A percentile compares a stretch with the other conserved stretches of the same genome.
Evolutionary conservation across 1,140 invertebrate genomes (phyloP).

Genomic region (Drosophila triauraria): DNA sequence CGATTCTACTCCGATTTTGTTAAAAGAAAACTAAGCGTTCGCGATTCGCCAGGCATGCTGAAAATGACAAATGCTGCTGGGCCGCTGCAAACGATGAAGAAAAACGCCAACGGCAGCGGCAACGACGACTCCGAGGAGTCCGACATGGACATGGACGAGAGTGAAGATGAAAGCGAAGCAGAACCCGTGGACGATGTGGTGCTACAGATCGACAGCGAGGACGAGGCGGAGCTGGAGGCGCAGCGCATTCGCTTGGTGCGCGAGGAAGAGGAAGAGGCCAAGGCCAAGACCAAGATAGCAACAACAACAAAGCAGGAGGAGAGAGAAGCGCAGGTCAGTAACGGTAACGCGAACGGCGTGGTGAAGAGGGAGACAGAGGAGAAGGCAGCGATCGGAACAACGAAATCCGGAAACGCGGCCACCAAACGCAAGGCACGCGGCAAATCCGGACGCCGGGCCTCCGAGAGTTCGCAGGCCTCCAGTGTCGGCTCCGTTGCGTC

Average conservation of each 20-base stretch:
- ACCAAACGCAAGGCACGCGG: slow-evolving; percentile 26
- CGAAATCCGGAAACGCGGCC: background rate
- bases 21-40: slow-evolving; percentile 44
- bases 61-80: slow-evolving; percentile 72
- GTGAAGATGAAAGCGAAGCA: slow-evolving; percentile 65
- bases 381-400: slow-evolving; percentile 13
- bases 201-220: slow-evolving; percentile 79
- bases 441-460: slow-evolving; percentile 49
- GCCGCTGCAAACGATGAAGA: slow-evolving; percentile 60
- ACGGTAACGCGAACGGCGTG: slow-evolving; percentile 53
- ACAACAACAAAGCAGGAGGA: slow-evolving; percentile 18
- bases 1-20: slow-evolving; percentile 28
- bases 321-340: slow-evolving; percentile 71
- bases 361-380: slow-evolving; percentile 17
- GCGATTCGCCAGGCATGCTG: slow-evolving; percentile 33
- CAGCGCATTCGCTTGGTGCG: slow-evolving; percentile 74
- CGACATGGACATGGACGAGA: slow-evolving; percentile 63
- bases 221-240: slow-evolving; percentile 79
- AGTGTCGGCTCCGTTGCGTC: slow-evolving; percentile 45
- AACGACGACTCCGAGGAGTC: slow-evolving; percentile 74
- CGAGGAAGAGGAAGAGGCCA: slow-evolving; percentile 56
- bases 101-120: slow-evolving; percentile 44
- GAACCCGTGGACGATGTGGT: slow-evolving; percentile 59
- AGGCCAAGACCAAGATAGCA: slow-evolving; percentile 27
- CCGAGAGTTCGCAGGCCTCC: slow-evolving; percentile 38